phyloP scores from a whole-genome alignment of 2,113 vertebrate genomes.

The Tauraco erythrolophus region DNA sequence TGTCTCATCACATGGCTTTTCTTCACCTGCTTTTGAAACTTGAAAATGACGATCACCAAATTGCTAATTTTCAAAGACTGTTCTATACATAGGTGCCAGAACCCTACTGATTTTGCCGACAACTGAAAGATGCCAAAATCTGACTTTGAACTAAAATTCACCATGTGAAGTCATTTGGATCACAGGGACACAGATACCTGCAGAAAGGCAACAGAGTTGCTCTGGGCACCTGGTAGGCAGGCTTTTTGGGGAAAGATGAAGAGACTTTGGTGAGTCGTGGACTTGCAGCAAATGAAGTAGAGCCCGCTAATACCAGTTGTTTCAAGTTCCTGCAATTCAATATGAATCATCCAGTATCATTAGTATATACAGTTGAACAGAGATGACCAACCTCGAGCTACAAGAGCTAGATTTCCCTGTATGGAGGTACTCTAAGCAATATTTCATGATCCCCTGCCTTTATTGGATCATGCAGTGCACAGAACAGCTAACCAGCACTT shows the following conservation, averaged over 20 bases:
- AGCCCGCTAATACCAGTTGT: background rate
- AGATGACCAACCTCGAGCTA: background rate
- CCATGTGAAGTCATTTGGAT: background rate
- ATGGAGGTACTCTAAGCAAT: background rate
- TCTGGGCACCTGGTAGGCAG: background rate
- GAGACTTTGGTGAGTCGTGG: background rate
- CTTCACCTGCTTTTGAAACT: background rate
- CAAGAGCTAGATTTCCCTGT: background rate
- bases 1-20: background rate
- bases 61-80: background rate
- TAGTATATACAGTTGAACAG: background rate
- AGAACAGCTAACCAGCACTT: background rate
- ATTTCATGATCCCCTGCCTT: background rate
- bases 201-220: background rate
- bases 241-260: background rate
- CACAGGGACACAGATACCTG: background rate
- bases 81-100: background rate
- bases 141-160: background rate
- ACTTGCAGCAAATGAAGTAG: background rate
- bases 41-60: background rate
- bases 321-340: background rate
- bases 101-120: background rate
- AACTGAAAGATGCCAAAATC: background rate
- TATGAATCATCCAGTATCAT: background rate
- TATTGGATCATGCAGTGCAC: accelerated